Percentiles rank a stretch among this genome's conserved stretches.
Evolutionary conservation across 1,140 invertebrate species (phyloP).

Genomic region (Caenorhabditis latens): DNA sequence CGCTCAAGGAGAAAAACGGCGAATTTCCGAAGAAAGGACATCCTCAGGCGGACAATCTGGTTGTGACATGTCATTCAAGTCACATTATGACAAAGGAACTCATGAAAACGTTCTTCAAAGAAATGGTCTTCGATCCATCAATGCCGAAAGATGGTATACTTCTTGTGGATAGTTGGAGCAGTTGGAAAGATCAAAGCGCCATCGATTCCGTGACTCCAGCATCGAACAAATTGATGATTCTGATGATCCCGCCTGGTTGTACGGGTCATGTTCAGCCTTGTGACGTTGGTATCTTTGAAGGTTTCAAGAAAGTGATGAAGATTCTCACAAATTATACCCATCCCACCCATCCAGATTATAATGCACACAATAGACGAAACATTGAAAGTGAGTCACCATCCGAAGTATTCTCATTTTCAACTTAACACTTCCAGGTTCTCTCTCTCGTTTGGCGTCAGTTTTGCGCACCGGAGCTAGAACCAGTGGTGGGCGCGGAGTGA

Average conservation of each 20-base stretch:
- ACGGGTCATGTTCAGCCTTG: not conserved
- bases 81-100: constrained; percentile 6
- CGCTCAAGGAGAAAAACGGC: not conserved
- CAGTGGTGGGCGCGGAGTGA: too few species aligned
- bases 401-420: too few species aligned
- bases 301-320: not conserved
- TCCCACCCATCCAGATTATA: not conserved
- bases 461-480: too few species aligned
- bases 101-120: not conserved
- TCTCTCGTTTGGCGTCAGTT: not conserved
- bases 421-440: not conserved
- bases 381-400: not conserved
- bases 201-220: too few species aligned
- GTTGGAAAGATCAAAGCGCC: too few species aligned
- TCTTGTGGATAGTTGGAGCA: not conserved
- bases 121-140: not conserved
- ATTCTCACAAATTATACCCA: not conserved
- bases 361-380: not conserved
- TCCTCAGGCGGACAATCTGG: not conserved
- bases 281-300: not conserved
- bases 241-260: too few species aligned
- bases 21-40: not conserved
- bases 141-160: not conserved
- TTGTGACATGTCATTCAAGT: not conserved
- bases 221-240: too few species aligned